Conservation (phyloP, 2,113 vertebrate genomes). For the Edolisoma coerulescens region DNA sequence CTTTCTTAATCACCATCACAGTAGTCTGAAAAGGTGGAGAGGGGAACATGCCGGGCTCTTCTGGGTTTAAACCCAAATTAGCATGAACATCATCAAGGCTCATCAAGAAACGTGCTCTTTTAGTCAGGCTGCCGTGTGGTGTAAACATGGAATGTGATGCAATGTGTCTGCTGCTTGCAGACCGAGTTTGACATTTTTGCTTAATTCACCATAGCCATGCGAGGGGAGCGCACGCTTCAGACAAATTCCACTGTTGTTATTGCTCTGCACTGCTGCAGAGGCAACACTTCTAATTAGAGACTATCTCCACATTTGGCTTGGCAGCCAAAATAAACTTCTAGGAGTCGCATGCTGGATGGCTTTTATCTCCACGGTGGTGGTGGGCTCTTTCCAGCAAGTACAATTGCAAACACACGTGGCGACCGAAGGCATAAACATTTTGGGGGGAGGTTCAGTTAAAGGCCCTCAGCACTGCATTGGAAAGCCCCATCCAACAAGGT, state of each 20-base stretch:
- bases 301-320: constrained; percentile 3
- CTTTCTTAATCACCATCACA: neutral
- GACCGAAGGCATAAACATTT: neutral
- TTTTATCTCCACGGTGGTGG: neutral
- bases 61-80: neutral
- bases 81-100: neutral
- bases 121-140: neutral
- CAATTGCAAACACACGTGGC: neutral
- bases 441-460: neutral
- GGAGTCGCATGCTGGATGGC: neutral
- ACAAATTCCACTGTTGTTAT: neutral
- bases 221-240: neutral
- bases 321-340: constrained; percentile 33
- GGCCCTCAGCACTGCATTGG: neutral
- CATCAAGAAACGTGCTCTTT: neutral
- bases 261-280: constrained; percentile 10
- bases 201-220: constrained; percentile 17
- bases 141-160: neutral
- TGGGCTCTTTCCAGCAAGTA: neutral
- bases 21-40: neutral
- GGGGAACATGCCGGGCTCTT: neutral
- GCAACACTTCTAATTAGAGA: constrained; percentile 17
- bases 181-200: neutral
- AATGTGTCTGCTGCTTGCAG: neutral
- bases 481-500: neutral